Percentiles rank a stretch among this genome's conserved stretches.
Evolutionary conservation across 1,140 invertebrate genomes (phyloP).

Genomic region (Ruditapes philippinarum): DNA sequence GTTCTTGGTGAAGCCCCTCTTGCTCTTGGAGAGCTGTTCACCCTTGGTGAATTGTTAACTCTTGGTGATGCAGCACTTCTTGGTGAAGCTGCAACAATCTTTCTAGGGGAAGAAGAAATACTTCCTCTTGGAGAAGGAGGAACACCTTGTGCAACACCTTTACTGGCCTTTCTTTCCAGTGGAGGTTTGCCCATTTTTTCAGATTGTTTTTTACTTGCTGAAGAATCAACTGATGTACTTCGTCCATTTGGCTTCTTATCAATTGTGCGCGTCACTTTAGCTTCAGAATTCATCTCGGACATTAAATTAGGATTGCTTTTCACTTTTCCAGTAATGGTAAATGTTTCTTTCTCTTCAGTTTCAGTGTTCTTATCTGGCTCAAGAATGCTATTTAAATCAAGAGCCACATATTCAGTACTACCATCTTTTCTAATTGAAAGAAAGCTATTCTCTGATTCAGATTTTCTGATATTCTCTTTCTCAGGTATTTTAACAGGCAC

Average conservation of each 20-base stretch:
- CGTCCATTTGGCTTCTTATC: not conserved
- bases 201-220: not conserved
- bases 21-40: slow-evolving; percentile 29
- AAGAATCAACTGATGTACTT: not conserved
- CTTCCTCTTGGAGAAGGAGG: slow-evolving; percentile 13
- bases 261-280: too few relatives aligned
- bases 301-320: not conserved
- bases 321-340: not conserved
- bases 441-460: slow-evolving; percentile 49
- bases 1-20: slow-evolving; percentile 24
- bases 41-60: slow-evolving; percentile 22
- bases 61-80: slow-evolving; percentile 5
- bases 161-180: slow-evolving; percentile 38
- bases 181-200: slow-evolving; percentile 35
- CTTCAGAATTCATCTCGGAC: not conserved
- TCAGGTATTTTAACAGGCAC: slow-evolving; percentile 12
- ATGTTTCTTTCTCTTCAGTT: not conserved
- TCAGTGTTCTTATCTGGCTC: not conserved
- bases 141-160: not conserved
- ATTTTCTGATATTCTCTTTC: too few relatives aligned
- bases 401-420: slow-evolving; percentile 55
- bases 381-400: slow-evolving; percentile 37
- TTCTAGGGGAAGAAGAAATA: slow-evolving; percentile 25
- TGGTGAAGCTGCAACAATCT: slow-evolving; percentile 43
- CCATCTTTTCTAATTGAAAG: slow-evolving; percentile 52